Evolutionary conservation across 2,797 vertebrate species (phyloP), one percentile per base, ranked within the genome.

Genomic region (Phalanger gymnotis): DNA sequence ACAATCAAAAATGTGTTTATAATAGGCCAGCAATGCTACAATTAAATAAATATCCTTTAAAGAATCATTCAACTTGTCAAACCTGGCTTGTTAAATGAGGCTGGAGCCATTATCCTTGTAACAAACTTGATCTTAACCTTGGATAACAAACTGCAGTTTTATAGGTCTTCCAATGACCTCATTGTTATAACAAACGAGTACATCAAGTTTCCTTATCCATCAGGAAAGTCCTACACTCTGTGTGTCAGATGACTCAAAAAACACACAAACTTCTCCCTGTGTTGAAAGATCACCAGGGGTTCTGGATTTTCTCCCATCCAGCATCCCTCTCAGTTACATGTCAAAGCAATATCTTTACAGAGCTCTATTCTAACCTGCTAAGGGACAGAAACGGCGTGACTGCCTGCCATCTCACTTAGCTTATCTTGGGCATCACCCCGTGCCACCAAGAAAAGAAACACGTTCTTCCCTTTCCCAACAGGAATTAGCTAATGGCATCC

Each of bases 41-140:
- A 47, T 96, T 97, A 97, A 93, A 97, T 96, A 98, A 96, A 97
- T 96, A 97, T 96, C 95, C 95, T 94, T 94, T 96, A 96, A 97
- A 97, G 96, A 97, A 96, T n/a, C 90, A 95, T 92, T 94, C 90
- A 90, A 94, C 95, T 96, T 98, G 97, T 97, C 96, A 97, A 97
- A 98, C 96, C 92, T 94, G 93, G 93, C 96, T 97, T 97, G 94
- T 97, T 96, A 97, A 97, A 95, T 93, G 87, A 94, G 92, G 91
- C 95, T 97, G 96, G 97, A 97, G 92, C 81, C 56, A 61, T 90
- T 95, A 94, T 96, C 89, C 94, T 94, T 97, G 93, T 96, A 96
- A 95, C 93, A 97, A 96, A 97, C 93, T 92, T 53, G 97, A 97
- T 94, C 92, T 94, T 91, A 95, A 96, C 95, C 53, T 97, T 96